Percentiles rank a stretch among this genome's conserved stretches.
These are phyloP conservation scores for Chionis minor DNA, from an alignment of 2,113 vertebrate species.

Conservation along the genomic window DNA sequence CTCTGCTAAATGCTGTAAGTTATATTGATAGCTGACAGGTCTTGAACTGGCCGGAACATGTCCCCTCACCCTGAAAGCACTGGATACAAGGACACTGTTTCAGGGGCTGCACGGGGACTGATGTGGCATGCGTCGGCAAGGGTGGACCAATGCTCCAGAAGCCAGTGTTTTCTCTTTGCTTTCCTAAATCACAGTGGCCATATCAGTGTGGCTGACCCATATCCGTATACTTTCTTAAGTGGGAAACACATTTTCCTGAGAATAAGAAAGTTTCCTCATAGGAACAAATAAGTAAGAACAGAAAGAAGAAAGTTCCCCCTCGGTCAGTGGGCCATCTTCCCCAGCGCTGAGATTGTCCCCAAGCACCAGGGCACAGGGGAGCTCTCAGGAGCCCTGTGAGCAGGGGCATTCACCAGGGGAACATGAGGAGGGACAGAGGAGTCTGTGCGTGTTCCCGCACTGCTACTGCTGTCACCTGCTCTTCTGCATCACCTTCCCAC, in stretches of 20 bases:
- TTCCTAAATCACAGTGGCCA: background rate
- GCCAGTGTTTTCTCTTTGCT: background rate
- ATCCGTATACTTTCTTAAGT: background rate
- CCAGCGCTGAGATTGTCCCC: background rate
- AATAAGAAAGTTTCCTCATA: background rate
- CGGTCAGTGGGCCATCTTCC: accelerated
- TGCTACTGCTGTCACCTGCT: background rate
- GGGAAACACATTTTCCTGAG: background rate
- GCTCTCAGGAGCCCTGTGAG: background rate
- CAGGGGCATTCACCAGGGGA: background rate
- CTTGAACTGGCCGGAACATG: background rate
- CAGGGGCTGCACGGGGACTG: background rate
- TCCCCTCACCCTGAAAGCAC: background rate
- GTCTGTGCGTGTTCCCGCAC: background rate
- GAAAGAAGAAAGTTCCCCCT: background rate
- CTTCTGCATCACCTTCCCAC: background rate
- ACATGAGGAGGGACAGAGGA: background rate
- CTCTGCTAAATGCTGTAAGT: background rate
- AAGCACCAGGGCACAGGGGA: accelerated
- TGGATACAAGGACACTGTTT: background rate
- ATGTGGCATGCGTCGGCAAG: accelerated
- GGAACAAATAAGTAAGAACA: background rate
- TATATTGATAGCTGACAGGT: background rate
- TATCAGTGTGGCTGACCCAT: background rate
- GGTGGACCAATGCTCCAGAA: background rate